Base-by-base conservation (phyloP, 2,888 invertebrate genomes). In the Drosophila bunnanda region DNA sequence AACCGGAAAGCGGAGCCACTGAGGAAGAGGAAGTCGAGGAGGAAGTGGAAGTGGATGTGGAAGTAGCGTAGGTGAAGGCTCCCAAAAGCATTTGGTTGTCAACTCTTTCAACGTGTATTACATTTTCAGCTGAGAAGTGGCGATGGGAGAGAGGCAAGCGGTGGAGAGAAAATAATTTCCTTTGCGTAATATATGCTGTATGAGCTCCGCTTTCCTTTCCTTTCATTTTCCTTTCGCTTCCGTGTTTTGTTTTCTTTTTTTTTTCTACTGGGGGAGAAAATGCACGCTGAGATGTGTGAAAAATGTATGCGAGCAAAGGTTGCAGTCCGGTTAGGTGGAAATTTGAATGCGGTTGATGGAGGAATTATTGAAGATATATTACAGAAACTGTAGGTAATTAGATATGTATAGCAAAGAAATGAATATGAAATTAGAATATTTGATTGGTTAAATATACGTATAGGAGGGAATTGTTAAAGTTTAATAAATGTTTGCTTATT, bases 71-170 rank as follows among this genome's bases (percentile, higher is more conserved):
- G 64, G 55, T 54, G 57, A 75, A 44, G 58, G 59, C 68, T 70
- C 65, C 66, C 32, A 69, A 56, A 68, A 68, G 69, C 77, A 74
- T 82, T 82, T 62, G 82, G 89, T 82, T 84, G 84, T 89, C 84
- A 85, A 85, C 84, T 85, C 84, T 87, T 85, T 85, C 87, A 80
- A 88, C 83, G 83, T 88, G 89, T 88, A 86, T 88, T 86, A 83
- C 83, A 83, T 83, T 86, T 80, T 78, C 76, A 78, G 79, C 66
- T 48, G 38, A 60, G 61, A 25, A 67, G 46, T 76, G 76, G 77
- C 78, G 70, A 78, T 75, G 67, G 50, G 50, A 60, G 64, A 64
- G 64, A 64, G 56, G 46, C 48, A 32, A 25, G 73, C 58, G 50
- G 57, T 32, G 25, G 43, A 53, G 44, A 64, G 73, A 82, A 87